Conservation (phyloP, 2,113 vertebrate genomes). For the Gallinago paraguaiae region DNA sequence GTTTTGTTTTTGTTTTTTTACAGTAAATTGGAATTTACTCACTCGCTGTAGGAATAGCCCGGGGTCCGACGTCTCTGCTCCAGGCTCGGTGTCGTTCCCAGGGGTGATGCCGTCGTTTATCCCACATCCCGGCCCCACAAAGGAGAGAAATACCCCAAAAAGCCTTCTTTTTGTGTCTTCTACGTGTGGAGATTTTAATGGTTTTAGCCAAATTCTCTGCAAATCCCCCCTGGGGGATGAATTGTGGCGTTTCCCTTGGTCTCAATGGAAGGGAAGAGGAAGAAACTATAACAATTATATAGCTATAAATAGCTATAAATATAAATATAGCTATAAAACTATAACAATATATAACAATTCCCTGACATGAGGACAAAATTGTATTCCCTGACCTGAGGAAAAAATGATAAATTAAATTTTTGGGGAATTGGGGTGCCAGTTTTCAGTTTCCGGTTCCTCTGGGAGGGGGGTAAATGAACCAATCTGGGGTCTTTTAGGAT, state of each 20-base stretch:
- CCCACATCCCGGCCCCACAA: too few relatives aligned
- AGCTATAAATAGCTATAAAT: too few relatives aligned
- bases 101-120: not conserved
- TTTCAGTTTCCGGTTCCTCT: rapidly evolving
- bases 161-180: rapidly evolving
- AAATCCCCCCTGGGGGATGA: too few relatives aligned
- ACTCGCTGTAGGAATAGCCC: not conserved
- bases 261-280: not conserved
- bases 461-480: not conserved
- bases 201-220: not conserved
- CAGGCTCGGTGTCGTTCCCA: too few relatives aligned
- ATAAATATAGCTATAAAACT: too few relatives aligned
- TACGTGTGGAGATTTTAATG: rapidly evolving
- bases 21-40: not conserved
- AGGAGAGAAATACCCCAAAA: not conserved
- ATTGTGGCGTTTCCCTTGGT: not conserved
- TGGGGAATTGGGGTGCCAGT: rapidly evolving
- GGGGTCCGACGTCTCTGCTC: not conserved
- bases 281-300: too few relatives aligned
- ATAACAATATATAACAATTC: too few relatives aligned
- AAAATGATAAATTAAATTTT: not conserved
- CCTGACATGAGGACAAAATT: too few relatives aligned
- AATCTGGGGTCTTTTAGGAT: not conserved
- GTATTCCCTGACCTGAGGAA: rapidly evolving
- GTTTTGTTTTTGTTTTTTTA: not conserved